Conservation (phyloP, 2,113 vertebrate species). For the Catagonus wagneri region DNA sequence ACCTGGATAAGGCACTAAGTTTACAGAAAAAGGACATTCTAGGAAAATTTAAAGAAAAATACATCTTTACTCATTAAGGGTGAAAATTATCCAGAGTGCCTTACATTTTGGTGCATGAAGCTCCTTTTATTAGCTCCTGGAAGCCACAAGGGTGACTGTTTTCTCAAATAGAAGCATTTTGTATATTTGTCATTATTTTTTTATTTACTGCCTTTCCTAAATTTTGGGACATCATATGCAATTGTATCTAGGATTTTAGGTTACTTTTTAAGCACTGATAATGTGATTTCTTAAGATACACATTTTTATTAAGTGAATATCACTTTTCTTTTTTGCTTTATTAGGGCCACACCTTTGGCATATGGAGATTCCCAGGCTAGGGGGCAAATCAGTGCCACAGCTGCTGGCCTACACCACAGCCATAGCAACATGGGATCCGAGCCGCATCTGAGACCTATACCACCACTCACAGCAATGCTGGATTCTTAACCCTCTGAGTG, state of each 20-base stretch:
- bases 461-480: too few species aligned
- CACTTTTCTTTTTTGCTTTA: too few species aligned
- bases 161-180: conserved; percentile 52
- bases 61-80: conserved; percentile 19
- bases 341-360: too few species aligned
- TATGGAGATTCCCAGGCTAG: too few species aligned
- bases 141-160: neutral
- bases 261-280: conserved; percentile 27
- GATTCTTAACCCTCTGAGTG: too few species aligned
- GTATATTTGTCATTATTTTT: neutral
- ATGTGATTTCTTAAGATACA: conserved; percentile 34
- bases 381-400: too few species aligned
- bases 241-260: conserved; percentile 19
- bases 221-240: neutral
- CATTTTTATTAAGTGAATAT: conserved; percentile 45
- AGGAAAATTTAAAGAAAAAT: conserved; percentile 39
- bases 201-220: conserved; percentile 39
- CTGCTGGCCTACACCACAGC: too few species aligned
- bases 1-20: neutral
- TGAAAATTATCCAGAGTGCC: neutral
- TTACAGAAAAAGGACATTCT: neutral
- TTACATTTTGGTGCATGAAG: neutral
- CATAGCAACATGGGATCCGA: too few species aligned
- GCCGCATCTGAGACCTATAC: too few species aligned
- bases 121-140: neutral